Conservation (phyloP, 2,797 vertebrate genomes). For the Fistularia tabacaria region DNA sequence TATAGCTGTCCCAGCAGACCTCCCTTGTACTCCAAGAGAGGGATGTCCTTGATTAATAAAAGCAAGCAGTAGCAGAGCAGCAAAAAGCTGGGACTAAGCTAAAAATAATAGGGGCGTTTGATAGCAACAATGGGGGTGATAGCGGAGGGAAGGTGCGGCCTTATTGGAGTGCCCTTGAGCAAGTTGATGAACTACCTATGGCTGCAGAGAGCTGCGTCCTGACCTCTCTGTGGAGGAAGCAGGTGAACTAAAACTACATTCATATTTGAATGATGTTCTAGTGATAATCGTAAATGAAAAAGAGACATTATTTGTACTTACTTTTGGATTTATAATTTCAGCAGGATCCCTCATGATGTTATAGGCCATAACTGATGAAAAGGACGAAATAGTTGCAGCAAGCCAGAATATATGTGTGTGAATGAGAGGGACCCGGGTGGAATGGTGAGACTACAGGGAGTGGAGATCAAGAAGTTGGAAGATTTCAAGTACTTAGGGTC, state of each 20-base stretch:
- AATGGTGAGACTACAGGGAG: no score
- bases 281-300: background rate
- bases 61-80: constrained; percentile 21
- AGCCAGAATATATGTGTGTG: no score
- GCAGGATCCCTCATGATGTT: no score
- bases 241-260: background rate
- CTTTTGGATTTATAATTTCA: no score
- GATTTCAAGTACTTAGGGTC: no score
- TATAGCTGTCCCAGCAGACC: constrained; percentile 57
- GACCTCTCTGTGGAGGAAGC: background rate
- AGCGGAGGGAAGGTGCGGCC: constrained; percentile 6
- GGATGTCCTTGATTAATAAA: constrained; percentile 58
- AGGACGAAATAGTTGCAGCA: no score
- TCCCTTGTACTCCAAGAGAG: constrained; percentile 48
- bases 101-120: constrained; percentile 21
- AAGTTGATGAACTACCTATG: background rate
- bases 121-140: constrained; percentile 1
- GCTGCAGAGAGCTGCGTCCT: background rate
- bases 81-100: constrained; percentile 24
- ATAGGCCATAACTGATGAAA: no score
- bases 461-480: no score
- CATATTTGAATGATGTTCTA: background rate
- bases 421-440: no score
- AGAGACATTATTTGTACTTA: background rate
- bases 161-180: constrained; percentile 21